Percentiles rank a stretch among this genome's conserved stretches.
Evolutionary conservation across 30 jellyfish, hydroid and myxozoan genomes (phyloP).

Genomic region (Aurelia sp.): DNA sequence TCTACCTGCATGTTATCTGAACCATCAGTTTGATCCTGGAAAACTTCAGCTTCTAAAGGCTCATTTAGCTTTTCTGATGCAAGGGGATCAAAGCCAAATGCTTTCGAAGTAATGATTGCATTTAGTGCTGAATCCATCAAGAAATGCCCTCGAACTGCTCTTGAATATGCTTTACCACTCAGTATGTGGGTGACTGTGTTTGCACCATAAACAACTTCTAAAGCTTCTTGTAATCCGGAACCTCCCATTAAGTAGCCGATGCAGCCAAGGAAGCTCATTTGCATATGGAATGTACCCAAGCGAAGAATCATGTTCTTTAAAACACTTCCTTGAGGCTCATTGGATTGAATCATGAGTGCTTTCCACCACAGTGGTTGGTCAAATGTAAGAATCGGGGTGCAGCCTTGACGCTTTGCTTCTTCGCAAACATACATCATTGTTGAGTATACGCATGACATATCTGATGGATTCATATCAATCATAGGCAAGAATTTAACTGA

Average conservation of each 20-base stretch:
- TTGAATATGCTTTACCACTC: constrained; percentile 41
- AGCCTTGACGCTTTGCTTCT: constrained; percentile 12
- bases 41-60: constrained; percentile 8
- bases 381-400: constrained; percentile 39
- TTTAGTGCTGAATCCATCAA: constrained; percentile 21
- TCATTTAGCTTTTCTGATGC: constrained; percentile 24
- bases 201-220: constrained; percentile 35
- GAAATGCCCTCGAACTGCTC: constrained; percentile 62
- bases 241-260: constrained; percentile 52
- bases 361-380: constrained; percentile 71
- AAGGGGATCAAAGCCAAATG: constrained; percentile 26
- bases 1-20: constrained; percentile 22
- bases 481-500: constrained; percentile 35
- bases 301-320: neutral
- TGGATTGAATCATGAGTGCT: neutral
- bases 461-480: constrained; percentile 32
- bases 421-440: constrained; percentile 14
- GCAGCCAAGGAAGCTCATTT: constrained; percentile 54
- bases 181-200: constrained; percentile 52
- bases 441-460: constrained; percentile 33
- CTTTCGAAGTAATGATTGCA: constrained; percentile 27
- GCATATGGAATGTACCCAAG: constrained; percentile 28
- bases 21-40: constrained; percentile 26
- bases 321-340: constrained; percentile 9
- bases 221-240: constrained; percentile 20